phyloP scores from a whole-genome alignment of 2,113 vertebrate genomes.

The Chaenogobius annularis region DNA sequence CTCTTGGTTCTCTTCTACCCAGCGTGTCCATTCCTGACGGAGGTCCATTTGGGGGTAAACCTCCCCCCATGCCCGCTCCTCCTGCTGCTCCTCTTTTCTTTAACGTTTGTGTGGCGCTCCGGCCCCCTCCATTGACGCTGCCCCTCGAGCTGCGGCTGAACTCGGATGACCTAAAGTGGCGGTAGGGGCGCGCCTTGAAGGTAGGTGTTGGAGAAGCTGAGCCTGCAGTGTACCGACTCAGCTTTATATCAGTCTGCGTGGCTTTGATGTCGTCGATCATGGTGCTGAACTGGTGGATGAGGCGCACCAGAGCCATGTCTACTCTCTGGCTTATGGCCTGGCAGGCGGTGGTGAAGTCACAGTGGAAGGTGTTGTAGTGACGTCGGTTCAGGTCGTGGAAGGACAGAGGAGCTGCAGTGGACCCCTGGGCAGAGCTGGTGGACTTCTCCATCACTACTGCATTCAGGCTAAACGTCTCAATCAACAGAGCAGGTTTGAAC shows the following conservation, averaged over 20 bases:
- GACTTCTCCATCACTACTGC: conserved; percentile 96
- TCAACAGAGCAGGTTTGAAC: conserved; percentile 93
- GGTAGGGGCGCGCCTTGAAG: conserved; percentile 91
- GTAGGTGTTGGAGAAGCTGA: conserved; percentile 95
- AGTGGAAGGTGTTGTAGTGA: conserved; percentile 94
- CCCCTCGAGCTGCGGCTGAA: conserved; percentile 96
- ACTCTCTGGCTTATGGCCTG: conserved; percentile 98
- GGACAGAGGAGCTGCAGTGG: conserved; percentile 79
- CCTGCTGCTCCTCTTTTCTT: conserved; percentile 81
- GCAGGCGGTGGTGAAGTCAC: conserved; percentile 95
- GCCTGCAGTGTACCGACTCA: conserved; percentile 95
- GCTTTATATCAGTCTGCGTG: conserved; percentile 97
- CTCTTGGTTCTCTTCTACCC: conserved; percentile 86
- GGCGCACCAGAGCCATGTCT: conserved; percentile 96
- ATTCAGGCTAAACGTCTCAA: conserved; percentile 96
- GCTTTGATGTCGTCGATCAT: conserved; percentile 99
- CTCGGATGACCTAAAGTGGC: conserved; percentile 92
- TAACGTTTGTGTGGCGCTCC: conserved; percentile 84
- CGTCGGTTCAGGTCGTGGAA: conserved; percentile 95
- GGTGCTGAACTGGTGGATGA: conserved; percentile 98
- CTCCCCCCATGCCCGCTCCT: conserved; percentile 20
- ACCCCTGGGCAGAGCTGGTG: conserved; percentile 83
- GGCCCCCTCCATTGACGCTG: conserved; percentile 86
- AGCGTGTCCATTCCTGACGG: conserved; percentile 71
- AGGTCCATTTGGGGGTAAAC: conserved; percentile 57